These are phyloP conservation scores for Cantharis nigra DNA, from an alignment of 2,888 invertebrate species.

Conservation along the genomic window DNA sequence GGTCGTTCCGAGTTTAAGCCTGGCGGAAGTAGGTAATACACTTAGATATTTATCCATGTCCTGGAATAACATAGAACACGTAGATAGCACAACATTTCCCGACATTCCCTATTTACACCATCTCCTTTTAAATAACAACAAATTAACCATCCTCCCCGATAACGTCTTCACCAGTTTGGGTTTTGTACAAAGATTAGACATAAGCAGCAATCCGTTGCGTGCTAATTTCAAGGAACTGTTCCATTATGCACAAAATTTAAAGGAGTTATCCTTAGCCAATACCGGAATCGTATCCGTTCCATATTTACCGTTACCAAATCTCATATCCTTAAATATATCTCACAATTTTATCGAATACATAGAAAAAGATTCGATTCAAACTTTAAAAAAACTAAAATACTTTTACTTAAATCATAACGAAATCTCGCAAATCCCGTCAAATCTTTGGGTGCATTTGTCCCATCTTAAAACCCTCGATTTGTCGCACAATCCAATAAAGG, in stretches of 20 bases:
- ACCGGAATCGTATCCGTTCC: constrained; percentile 79
- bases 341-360: constrained; percentile 75
- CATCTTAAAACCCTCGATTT: constrained; percentile 77
- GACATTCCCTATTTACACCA: constrained; percentile 78
- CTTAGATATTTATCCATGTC: constrained; percentile 78
- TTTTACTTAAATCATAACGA: constrained; percentile 80
- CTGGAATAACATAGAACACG: constrained; percentile 80
- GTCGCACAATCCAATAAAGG: constrained; percentile 79
- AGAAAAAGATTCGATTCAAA: constrained; percentile 71
- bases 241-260: constrained; percentile 81
- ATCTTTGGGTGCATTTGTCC: constrained; percentile 73
- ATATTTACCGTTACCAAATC: constrained; percentile 74
- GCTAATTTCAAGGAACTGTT: constrained; percentile 88
- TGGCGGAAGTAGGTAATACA: constrained; percentile 79
- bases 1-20: constrained; percentile 77
- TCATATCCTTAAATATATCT: constrained; percentile 80
- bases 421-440: constrained; percentile 73
- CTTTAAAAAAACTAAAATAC: constrained; percentile 71
- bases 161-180: constrained; percentile 85
- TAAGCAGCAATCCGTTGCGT: constrained; percentile 79
- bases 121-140: constrained; percentile 79
- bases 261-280: constrained; percentile 75
- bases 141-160: constrained; percentile 82
- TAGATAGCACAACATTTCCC: constrained; percentile 86
- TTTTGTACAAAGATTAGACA: constrained; percentile 76